Percentiles rank a stretch among this genome's conserved stretches.
These are phyloP conservation scores for Epizoanthus scotinus DNA, from an alignment of 92 coral and sea anemone genomes.

Conservation along the genomic window DNA sequence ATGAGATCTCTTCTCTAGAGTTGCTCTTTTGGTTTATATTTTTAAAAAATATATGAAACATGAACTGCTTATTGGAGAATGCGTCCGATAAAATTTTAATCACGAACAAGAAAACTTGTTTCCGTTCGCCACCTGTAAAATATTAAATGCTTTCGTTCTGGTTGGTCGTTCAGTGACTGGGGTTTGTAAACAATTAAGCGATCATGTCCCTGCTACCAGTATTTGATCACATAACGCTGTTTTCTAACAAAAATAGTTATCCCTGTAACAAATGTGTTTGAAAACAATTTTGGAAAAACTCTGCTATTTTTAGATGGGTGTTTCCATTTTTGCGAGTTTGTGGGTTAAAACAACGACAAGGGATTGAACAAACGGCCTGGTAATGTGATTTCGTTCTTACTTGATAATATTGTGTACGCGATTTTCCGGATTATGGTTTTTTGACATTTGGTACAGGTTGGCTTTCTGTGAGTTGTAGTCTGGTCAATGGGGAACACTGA, in stretches of 20 bases:
- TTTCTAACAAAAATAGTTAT: conserved; percentile 29
- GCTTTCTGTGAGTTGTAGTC: conserved; percentile 5
- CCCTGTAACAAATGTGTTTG: not conserved
- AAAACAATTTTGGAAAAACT: not conserved
- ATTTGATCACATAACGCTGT: conserved; percentile 31
- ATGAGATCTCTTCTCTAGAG: not conserved
- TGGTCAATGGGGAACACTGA: not conserved
- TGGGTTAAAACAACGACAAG: not conserved
- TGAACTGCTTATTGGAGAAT: conserved; percentile 42
- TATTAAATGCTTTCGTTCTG: conserved; percentile 17
- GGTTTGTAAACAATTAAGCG: conserved; percentile 29
- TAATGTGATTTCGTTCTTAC: not conserved
- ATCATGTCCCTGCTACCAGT: conserved; percentile 13
- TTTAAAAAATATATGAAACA: not conserved
- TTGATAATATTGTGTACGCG: not conserved
- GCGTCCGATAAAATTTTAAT: conserved; percentile 39
- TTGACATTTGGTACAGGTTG: conserved; percentile 23
- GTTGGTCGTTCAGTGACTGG: conserved; percentile 26
- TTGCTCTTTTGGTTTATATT: not conserved
- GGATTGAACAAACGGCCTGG: conserved; percentile 14
- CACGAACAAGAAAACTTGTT: conserved; percentile 1
- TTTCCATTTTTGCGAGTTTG: not conserved
- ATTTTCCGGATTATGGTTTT: conserved; percentile 19
- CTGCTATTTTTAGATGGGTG: conserved; percentile 21
- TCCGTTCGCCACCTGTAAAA: conserved; percentile 33